Evolutionary conservation across 2,888 invertebrate species (phyloP).

Genomic region (Acheta domesticus): DNA sequence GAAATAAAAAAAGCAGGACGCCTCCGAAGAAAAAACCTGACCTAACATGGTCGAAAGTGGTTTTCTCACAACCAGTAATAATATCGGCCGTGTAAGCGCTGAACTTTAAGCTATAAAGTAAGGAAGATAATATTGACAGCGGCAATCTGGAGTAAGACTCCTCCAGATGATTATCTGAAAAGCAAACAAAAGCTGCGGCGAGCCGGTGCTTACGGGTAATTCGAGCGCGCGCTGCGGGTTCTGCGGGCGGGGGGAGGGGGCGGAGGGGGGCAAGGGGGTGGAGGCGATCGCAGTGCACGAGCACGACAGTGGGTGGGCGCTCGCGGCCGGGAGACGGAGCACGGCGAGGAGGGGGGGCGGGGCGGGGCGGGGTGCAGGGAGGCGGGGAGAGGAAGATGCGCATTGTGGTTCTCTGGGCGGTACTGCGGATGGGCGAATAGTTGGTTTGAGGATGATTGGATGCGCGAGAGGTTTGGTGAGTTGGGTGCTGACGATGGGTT

Average conservation of each 20-base stretch:
- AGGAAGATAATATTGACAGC: conserved; percentile 18
- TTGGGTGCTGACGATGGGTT: background rate
- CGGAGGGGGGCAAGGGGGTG: background rate
- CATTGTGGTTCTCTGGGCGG: no score
- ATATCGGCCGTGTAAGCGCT: conserved; percentile 10
- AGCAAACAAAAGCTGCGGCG: conserved; percentile 9
- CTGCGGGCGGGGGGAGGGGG: background rate
- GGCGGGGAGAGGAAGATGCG: background rate
- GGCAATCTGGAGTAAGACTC: conserved; percentile 18
- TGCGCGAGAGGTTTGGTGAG: background rate
- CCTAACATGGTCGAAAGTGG: conserved; percentile 9
- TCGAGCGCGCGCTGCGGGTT: conserved; percentile 5
- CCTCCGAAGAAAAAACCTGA: conserved; percentile 18
- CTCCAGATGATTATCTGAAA: conserved; percentile 18
- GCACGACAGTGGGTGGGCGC: background rate
- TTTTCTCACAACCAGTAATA: conserved; percentile 9
- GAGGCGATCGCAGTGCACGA: background rate
- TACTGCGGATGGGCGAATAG: background rate
- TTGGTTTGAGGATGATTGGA: background rate
- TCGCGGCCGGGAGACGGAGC: background rate
- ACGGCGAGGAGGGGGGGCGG: background rate
- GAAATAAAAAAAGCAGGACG: background rate
- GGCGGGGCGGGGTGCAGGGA: no score
- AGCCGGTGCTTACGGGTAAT: conserved; percentile 18
- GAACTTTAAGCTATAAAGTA: conserved; percentile 18